A percentile compares a stretch with the other conserved stretches of the same genome.
phyloP scores from a whole-genome alignment of 2,888 invertebrate genomes.

The Protophormia terraenovae region DNA sequence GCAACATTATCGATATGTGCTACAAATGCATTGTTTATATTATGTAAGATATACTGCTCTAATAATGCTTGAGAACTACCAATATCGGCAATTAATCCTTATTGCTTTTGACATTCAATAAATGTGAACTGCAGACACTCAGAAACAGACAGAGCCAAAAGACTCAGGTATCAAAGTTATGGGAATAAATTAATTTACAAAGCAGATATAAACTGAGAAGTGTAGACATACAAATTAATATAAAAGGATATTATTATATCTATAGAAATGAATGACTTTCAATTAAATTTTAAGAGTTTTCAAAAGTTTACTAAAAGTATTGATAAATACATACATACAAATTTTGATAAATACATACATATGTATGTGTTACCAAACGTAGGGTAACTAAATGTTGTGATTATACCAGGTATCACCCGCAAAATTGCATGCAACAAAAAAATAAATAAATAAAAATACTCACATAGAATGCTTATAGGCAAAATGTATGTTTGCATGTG shows the following conservation, averaged over 20 bases:
- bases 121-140: constrained; percentile 4
- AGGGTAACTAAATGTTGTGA: constrained; percentile 1
- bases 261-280: no score
- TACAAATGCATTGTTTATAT: background rate
- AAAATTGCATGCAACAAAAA: background rate
- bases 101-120: constrained; percentile 18
- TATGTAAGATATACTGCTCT: background rate
- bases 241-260: no score
- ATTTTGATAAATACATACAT: no score
- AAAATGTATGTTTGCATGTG: no score
- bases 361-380: background rate
- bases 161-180: background rate
- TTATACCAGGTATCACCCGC: constrained; percentile 24
- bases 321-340: no score
- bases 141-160: background rate
- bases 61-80: background rate
- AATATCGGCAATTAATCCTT: constrained; percentile 36
- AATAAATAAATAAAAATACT: background rate
- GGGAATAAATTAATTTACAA: background rate
- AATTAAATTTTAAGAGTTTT: no score
- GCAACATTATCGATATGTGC: background rate
- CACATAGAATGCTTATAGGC: constrained; percentile 35
- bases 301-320: no score
- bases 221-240: background rate
- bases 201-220: background rate